Evolutionary conservation across 2,888 invertebrate genomes (phyloP).

Genomic region (Acrobasis suavella): DNA sequence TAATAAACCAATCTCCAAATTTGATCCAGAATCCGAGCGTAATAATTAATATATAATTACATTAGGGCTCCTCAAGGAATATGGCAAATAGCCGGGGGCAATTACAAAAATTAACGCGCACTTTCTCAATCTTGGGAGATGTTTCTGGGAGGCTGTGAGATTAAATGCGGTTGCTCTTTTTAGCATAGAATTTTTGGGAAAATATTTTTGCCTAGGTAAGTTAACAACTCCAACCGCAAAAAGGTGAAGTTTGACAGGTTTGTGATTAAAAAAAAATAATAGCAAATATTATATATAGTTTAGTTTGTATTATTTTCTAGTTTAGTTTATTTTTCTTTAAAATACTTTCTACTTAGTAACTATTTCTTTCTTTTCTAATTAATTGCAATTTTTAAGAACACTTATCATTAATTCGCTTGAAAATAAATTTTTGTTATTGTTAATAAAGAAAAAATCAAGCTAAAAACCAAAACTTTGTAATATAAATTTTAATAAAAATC

Average conservation of each 20-base stretch:
- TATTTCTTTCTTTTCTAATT: too few species aligned
- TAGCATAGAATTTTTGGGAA: neutral
- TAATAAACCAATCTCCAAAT: conserved; percentile 19
- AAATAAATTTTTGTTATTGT: too few species aligned
- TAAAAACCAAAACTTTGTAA: too few species aligned
- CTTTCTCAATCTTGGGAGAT: conserved; percentile 49
- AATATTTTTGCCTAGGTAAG: neutral
- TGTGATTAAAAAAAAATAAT: neutral
- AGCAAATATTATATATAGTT: too few species aligned
- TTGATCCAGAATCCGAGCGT: conserved; percentile 7
- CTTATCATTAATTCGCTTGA: too few species aligned
- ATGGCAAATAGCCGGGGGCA: conserved; percentile 36
- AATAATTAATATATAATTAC: conserved; percentile 20
- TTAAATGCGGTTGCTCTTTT: conserved; percentile 12
- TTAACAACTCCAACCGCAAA: neutral
- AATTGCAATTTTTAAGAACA: too few species aligned
- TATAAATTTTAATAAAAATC: neutral
- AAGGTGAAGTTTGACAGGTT: neutral
- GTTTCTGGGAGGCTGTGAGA: conserved; percentile 1
- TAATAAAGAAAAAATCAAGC: too few species aligned
- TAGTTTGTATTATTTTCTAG: too few species aligned
- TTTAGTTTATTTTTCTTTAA: too few species aligned
- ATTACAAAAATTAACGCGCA: conserved; percentile 69
- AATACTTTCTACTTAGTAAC: too few species aligned
- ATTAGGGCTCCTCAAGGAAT: conserved; percentile 18